phyloP scores from a whole-genome alignment of 2,888 invertebrate genomes.

The Limnephilus marmoratus region DNA sequence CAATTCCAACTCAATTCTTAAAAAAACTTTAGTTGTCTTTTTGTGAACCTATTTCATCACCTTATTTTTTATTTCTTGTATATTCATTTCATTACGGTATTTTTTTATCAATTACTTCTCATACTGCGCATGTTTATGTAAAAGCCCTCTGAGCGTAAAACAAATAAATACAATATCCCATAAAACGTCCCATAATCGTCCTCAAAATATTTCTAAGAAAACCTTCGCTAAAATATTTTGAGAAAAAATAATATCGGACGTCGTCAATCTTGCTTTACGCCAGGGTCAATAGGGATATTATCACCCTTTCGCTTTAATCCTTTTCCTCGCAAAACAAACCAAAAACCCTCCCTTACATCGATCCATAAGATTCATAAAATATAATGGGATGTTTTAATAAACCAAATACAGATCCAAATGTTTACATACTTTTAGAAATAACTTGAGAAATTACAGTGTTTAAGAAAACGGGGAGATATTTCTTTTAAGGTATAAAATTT shows the following conservation, averaged over 20 bases:
- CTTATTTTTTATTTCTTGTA: too few species aligned
- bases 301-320: constrained; percentile 33
- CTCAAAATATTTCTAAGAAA: background rate
- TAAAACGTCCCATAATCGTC: background rate
- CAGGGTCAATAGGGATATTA: constrained; percentile 27
- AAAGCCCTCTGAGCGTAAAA: too few species aligned
- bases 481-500: too few species aligned
- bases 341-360: background rate
- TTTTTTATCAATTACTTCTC: too few species aligned
- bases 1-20: too few species aligned
- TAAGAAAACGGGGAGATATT: too few species aligned
- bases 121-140: too few species aligned
- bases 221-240: background rate
- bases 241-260: constrained; percentile 21
- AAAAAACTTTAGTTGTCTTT: too few species aligned
- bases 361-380: constrained; percentile 23
- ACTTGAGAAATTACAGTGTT: background rate
- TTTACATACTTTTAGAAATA: background rate
- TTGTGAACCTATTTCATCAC: too few species aligned
- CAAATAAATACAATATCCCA: background rate
- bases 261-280: constrained; percentile 27
- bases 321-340: constrained; percentile 9
- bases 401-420: background rate
- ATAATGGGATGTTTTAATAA: constrained; percentile 32
- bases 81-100: too few species aligned